phyloP scores from a whole-genome alignment of 2,888 invertebrate genomes.

The Torymus aiolomorphi region DNA sequence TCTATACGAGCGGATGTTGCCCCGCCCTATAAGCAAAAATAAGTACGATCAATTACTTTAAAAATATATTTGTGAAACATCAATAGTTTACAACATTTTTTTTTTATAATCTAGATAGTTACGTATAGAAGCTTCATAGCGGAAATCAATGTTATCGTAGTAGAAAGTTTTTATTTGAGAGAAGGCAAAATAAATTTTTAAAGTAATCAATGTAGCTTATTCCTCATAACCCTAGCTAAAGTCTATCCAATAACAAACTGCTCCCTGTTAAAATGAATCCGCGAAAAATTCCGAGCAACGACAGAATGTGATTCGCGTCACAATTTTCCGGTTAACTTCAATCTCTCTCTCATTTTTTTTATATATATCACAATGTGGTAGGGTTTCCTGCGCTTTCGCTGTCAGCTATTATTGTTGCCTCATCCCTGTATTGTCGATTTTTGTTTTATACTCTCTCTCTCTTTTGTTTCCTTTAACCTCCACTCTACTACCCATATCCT shows the following conservation, averaged over 20 bases:
- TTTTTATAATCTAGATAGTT: constrained; percentile 17
- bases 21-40: constrained; percentile 54
- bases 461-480: constrained; percentile 58
- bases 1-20: constrained; percentile 36
- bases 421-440: constrained; percentile 76
- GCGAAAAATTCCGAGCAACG: constrained; percentile 43
- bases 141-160: too few relatives aligned
- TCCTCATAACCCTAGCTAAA: constrained; percentile 31
- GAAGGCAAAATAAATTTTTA: constrained; percentile 28
- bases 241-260: constrained; percentile 38
- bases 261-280: constrained; percentile 31
- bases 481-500: constrained; percentile 7
- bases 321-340: constrained; percentile 55
- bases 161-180: too few relatives aligned
- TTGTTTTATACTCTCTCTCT: constrained; percentile 57
- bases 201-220: constrained; percentile 40
- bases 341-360: constrained; percentile 57
- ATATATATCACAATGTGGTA: constrained; percentile 72
- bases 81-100: neutral
- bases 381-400: constrained; percentile 68
- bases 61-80: constrained; percentile 27
- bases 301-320: constrained; percentile 42
- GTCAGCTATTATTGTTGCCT: constrained; percentile 74
- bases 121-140: neutral
- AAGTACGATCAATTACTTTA: constrained; percentile 51